Conservation (phyloP, 2,113 vertebrate genomes). For the Formicarius rufipectus region DNA sequence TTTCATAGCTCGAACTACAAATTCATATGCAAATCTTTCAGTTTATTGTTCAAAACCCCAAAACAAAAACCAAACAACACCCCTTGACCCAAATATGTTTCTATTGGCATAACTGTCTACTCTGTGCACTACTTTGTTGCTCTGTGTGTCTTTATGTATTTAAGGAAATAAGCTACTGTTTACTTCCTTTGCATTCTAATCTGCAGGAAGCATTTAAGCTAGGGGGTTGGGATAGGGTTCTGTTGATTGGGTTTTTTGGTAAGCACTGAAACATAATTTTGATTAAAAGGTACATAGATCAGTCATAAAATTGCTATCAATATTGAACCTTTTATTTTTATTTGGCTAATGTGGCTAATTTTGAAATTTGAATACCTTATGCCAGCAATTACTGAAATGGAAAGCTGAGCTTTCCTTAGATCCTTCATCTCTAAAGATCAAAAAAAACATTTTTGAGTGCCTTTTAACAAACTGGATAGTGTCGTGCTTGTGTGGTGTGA, state of each 20-base stretch:
- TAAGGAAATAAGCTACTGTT: not conserved
- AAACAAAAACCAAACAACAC: not conserved
- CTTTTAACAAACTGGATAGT: not conserved
- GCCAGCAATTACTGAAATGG: not conserved
- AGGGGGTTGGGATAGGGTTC: fast-evolving
- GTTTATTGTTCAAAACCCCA: not conserved
- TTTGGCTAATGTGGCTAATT: not conserved
- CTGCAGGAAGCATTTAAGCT: not conserved
- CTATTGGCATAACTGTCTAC: not conserved
- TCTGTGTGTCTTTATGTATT: not conserved
- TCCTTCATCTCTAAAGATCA: not conserved
- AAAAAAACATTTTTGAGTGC: not conserved
- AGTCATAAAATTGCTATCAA: not conserved
- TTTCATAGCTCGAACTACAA: not conserved
- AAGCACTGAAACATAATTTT: not conserved
- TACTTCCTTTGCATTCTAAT: not conserved
- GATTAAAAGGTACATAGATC: not conserved
- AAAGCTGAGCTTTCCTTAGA: not conserved
- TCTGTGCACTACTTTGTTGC: not conserved
- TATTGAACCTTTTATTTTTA: not conserved
- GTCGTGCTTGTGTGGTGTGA: not conserved
- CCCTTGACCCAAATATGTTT: not conserved
- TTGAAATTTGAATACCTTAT: not conserved
- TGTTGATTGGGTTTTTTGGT: not conserved
- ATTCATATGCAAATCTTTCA: not conserved